Conservation (phyloP, 2,797 vertebrate species). For the Odontamblyopus rebecca region DNA sequence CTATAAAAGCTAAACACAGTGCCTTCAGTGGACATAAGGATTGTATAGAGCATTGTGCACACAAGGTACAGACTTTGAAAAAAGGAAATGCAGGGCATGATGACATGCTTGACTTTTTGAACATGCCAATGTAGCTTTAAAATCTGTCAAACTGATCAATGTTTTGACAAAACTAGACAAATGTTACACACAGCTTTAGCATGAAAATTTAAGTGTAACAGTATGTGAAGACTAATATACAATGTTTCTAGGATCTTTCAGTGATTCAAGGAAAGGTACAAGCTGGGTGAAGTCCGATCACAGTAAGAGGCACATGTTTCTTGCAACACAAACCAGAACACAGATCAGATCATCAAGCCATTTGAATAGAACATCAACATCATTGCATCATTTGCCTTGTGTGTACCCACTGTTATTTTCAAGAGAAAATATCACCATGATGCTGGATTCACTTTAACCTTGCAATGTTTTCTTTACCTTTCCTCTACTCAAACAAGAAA, state of each 20-base stretch:
- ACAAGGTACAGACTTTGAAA: neutral
- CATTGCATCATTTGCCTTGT: neutral
- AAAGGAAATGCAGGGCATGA: neutral
- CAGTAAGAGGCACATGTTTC: no score
- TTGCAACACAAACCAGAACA: neutral
- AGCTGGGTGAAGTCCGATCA: no score
- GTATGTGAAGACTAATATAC: no score
- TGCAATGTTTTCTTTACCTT: neutral
- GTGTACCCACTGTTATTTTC: neutral
- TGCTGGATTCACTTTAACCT: neutral
- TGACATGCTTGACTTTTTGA: no score
- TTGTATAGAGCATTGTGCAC: neutral
- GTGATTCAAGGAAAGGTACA: no score
- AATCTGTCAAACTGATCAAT: no score
- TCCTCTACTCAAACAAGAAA: neutral
- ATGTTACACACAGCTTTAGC: no score
- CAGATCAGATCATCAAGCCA: no score
- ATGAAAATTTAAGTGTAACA: no score
- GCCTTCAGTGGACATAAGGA: neutral
- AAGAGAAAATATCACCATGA: neutral
- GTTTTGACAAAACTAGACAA: no score
- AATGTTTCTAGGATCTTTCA: no score
- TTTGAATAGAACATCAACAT: neutral
- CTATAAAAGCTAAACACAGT: neutral
- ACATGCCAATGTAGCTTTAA: no score